A percentile compares a stretch with the other conserved stretches of the same genome.
Evolutionary conservation across 2,888 invertebrate species (phyloP).

Genomic region (Ditylenchus weischeri): DNA sequence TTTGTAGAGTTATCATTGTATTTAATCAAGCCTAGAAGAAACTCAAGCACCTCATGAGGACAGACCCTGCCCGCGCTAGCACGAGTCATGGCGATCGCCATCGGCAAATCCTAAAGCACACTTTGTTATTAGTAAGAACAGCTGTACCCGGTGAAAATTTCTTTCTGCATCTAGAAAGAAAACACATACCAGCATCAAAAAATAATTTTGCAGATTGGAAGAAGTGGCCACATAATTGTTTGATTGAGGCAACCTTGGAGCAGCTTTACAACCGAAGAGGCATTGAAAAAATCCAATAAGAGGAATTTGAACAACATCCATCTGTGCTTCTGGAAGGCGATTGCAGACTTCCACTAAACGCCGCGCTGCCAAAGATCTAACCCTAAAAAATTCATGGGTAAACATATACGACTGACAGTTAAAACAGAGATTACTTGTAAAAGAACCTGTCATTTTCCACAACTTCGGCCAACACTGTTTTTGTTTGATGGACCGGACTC

Average conservation of each 20-base stretch:
- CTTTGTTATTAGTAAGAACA: too few species aligned
- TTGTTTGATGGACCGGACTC: slow-evolving; percentile 82
- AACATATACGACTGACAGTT: too few species aligned
- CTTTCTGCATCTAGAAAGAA: not conserved
- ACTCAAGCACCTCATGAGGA: slow-evolving; percentile 69
- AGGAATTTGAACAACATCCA: slow-evolving; percentile 88
- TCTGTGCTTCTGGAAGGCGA: slow-evolving; percentile 69
- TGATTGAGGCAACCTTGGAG: slow-evolving; percentile 41
- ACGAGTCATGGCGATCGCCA: slow-evolving; percentile 61
- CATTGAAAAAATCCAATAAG: slow-evolving; percentile 60
- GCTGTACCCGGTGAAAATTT: too few species aligned
- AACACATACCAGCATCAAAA: slow-evolving; percentile 49
- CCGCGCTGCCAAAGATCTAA: slow-evolving; percentile 52
- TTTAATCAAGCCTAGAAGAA: slow-evolving; percentile 88
- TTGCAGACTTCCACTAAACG: slow-evolving; percentile 49
- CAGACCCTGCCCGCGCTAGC: slow-evolving; percentile 24
- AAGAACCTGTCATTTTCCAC: slow-evolving; percentile 78
- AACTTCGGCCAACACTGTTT: slow-evolving; percentile 83
- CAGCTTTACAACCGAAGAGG: slow-evolving; percentile 45
- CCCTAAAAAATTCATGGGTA: slow-evolving; percentile 24
- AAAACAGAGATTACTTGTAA: slow-evolving; percentile 39
- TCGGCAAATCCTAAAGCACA: slow-evolving; percentile 59
- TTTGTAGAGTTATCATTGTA: slow-evolving; percentile 98
- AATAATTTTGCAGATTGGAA: slow-evolving; percentile 50
- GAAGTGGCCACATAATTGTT: slow-evolving; percentile 53